Base-by-base conservation (phyloP, 1,140 invertebrate genomes). In the Chironomus tepperi region DNA sequence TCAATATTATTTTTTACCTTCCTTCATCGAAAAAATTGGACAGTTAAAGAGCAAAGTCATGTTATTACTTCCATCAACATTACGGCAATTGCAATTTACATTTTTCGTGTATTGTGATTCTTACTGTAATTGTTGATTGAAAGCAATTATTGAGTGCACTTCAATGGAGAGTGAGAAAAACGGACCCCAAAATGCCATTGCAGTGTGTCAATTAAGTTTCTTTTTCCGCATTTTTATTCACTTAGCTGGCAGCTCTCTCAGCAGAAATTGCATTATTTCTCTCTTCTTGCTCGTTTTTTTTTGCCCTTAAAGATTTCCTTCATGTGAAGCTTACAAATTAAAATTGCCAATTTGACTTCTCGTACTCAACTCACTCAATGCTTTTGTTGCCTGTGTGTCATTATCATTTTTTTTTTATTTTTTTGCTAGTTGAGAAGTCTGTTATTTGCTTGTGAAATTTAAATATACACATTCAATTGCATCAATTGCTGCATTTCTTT, bases 161-260 rank as follows among this genome's bases (percentile, higher is more conserved):
- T 57, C n/a, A 57, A 57, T 57, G 47, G 47, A 57, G n/a, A 34
- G n/a, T 57, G 47, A 57, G 47, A 57, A 34, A 34, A 57, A 57
- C 47, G n/a, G 47, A 57, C 47, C 24, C 24, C 47, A 57, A 57
- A 57, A 57, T 57, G 47, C 47, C 47, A 57, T n/a, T 57, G 47
- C 47, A 57, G 47, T 57, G 47, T 57, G 47, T 57, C 47, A 57
- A 57, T 57, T 57, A 57, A 57, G n/a, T 57, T 57, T 57, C 47
- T 57, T 57, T 57, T 57, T 57, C 47, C 47, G 47, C 47, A 57
- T 57, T 57, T 57, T 57, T 57, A 57, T 57, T 57, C 47, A 57
- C 47, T 57, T 57, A 57, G 47, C 47, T 57, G 47, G 47, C 47
- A 57, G 47, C 47, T 57, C 24, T 34, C 24, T 34, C 24, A 34